phyloP scores from a whole-genome alignment of 1,140 invertebrate species.

The Caenorhabditis elegans region DNA sequence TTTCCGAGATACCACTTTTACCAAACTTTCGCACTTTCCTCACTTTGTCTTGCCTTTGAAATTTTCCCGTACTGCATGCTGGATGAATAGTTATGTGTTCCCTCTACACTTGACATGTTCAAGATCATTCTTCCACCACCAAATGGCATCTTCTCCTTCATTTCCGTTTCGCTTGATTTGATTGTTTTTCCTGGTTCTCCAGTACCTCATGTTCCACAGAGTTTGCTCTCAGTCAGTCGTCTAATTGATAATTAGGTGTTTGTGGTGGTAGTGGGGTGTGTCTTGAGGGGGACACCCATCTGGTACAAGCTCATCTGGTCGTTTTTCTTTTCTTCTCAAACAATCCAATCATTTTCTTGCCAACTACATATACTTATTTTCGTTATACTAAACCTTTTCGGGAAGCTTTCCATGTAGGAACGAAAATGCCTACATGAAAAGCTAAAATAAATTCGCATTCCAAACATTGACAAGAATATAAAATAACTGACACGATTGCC shows the following conservation, averaged over 20 bases:
- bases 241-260: slow-evolving; percentile 33
- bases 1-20: neutral
- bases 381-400: no score
- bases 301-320: slow-evolving; percentile 18
- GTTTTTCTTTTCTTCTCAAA: neutral
- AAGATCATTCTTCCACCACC: slow-evolving; percentile 18
- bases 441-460: no score
- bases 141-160: neutral
- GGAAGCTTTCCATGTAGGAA: no score
- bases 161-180: neutral
- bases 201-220: neutral
- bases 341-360: neutral
- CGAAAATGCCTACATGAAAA: no score
- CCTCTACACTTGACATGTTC: slow-evolving; percentile 15
- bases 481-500: no score
- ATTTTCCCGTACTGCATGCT: neutral
- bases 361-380: no score
- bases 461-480: no score
- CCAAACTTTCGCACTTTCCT: neutral
- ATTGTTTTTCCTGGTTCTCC: neutral
- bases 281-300: neutral
- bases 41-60: neutral
- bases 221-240: neutral
- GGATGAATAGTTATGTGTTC: neutral
- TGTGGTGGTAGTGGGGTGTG: neutral